phyloP scores from a whole-genome alignment of 2,113 vertebrate species.

The Chloebia gouldiae region DNA sequence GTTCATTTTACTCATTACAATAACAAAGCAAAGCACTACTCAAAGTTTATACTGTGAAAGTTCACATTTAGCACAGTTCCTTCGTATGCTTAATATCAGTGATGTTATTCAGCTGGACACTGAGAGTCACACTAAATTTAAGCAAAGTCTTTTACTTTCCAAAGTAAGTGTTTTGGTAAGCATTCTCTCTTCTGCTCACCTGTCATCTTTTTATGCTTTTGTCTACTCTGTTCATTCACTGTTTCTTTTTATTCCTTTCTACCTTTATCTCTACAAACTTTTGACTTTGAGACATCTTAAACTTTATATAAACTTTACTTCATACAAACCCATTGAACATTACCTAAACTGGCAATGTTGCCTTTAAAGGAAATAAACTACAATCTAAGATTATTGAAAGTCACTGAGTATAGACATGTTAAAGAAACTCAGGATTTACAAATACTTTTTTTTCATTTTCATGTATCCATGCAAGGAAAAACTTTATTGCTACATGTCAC shows the following conservation, averaged over 20 bases:
- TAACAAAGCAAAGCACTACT: background rate
- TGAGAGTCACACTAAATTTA: background rate
- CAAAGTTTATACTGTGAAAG: background rate
- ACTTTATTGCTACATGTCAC: background rate
- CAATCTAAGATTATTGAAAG: background rate
- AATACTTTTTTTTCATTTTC: background rate
- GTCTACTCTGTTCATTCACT: background rate
- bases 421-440: background rate
- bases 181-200: background rate
- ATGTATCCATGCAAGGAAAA: background rate
- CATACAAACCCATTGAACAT: constrained; percentile 16
- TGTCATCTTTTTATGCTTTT: background rate
- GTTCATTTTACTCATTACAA: background rate
- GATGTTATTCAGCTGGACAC: background rate
- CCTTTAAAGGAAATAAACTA: background rate
- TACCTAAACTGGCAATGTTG: constrained; percentile 36
- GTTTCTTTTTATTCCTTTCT: background rate
- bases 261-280: background rate
- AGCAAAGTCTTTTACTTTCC: background rate
- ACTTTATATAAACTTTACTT: constrained; percentile 6
- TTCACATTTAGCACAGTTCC: background rate
- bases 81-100: background rate
- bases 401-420: background rate
- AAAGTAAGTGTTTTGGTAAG: background rate
- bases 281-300: background rate